Evolutionary conservation across 1,140 invertebrate genomes (phyloP), one percentile per base, ranked within the genome.

Genomic region (Drosophila mauritiana): DNA sequence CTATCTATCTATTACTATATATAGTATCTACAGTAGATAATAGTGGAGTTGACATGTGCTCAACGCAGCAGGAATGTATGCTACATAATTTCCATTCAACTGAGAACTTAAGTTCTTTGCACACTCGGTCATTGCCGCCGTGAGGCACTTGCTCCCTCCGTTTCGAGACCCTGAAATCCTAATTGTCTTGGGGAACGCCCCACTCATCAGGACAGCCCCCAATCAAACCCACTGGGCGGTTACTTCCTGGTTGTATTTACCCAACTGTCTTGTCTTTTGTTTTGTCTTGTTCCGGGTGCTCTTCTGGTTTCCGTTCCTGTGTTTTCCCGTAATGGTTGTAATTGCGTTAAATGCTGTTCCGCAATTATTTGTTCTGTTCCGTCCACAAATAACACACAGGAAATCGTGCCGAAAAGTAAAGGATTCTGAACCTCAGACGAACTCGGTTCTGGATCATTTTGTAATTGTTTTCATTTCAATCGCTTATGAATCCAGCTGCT

Each of bases 31-130:
- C 3, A 22, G 20, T 22, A 22, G 20, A 0, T 22, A 22, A 3
- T 17, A 17, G 17, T 17, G 17, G 17, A 17, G 17, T 17, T 17
- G 17, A 17, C 17, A 17, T 17, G 2, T 67, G 49, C 59, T 42
- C 36, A 42, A 17, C 54, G 59, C 61, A 79, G 69, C 83, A 57
- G 58, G 61, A 73, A 86, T 88, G 69, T 82, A 88, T 86, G 82
- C 83, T 82, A 82, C 75, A 80, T 82, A 75, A 77, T 52, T 22
- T 39, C 7, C 52, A 36, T 43, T 8, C 55, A 70, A 70, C 81
- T 70, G 52, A 27, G 67, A 25, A 65, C 55, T 67, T 70, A 74
- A 74, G 68, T 20, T 40, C 48, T 59, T 81, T 77, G 62, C 31
- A 31, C 53, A 45, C 62, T 57, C 56, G 52, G 46, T 53, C 58